Percentiles rank a stretch among this genome's conserved stretches.
Conservation (phyloP, 2,113 vertebrate species). For the Sinosuthora webbiana region DNA sequence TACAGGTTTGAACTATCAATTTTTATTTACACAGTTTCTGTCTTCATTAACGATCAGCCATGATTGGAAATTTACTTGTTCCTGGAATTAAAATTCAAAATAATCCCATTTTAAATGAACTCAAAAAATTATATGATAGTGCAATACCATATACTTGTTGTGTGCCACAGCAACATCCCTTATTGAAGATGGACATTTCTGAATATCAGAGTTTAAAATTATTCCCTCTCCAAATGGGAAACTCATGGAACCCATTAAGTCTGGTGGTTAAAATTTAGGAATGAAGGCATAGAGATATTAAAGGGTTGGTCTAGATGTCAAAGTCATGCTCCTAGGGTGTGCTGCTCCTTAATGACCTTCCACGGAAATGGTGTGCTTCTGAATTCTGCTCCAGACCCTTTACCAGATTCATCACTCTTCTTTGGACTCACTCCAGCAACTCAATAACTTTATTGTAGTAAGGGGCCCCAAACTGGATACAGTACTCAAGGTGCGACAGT, state of each 20-base stretch:
- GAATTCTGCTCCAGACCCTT: not conserved
- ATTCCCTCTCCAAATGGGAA: not conserved
- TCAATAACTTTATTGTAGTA: not conserved
- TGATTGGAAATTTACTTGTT: not conserved
- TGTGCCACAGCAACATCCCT: not conserved
- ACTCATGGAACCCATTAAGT: not conserved
- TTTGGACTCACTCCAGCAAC: not conserved
- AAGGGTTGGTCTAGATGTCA: not conserved
- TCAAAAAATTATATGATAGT: not conserved
- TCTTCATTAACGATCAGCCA: not conserved
- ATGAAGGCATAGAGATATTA: not conserved
- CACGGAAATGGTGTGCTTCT: not conserved
- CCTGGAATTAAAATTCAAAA: not conserved
- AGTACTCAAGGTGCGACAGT: rapidly evolving
- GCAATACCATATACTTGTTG: not conserved
- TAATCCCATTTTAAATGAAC: not conserved
- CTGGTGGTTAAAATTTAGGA: not conserved
- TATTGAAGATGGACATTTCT: not conserved
- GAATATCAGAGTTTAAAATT: not conserved
- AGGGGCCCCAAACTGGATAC: not conserved
- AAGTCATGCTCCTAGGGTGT: not conserved
- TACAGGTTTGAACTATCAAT: not conserved
- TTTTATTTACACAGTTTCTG: not conserved
- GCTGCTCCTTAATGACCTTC: not conserved
- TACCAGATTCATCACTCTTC: not conserved